Base-by-base conservation (phyloP, 2,113 vertebrate genomes). In the Hippocampus guttulatus region DNA sequence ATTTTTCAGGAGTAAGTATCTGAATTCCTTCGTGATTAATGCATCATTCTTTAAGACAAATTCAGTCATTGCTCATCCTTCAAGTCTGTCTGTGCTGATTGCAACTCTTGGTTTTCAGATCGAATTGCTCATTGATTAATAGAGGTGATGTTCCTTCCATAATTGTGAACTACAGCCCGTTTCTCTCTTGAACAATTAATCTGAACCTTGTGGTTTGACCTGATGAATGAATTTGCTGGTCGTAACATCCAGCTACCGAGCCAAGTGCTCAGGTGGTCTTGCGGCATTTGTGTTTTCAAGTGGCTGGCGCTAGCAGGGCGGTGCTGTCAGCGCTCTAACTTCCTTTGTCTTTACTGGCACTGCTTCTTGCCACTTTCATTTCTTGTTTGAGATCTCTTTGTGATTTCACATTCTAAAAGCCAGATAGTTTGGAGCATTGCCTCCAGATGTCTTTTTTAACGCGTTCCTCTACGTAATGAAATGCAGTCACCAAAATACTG, bases 361-460 rank as follows among this genome's bases (percentile, higher is more conserved):
- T 74, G 41, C 81, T 83, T 79, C 23, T 55, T 30, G 62, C 61
- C 71, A 62, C 82, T 89, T 90, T 90, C 84, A 85, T 65, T 65
- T 65, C 81, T 88, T 89, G 58, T 61, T 61, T 33, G 27, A 33
- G 30, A 12, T 18, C 57, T 75, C 57, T 54, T 54, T 67, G 27
- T 76, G 66, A 54, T 68, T 77, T 66, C 74, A 76, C 69, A 70
- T 63, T 38, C 49, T 43, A 65, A 58, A 40, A 43, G 58, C 45
- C 51, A 68, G 11, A 1, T 45, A n/a, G 54, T 21, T 45, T 60
- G 69, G 5, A 77, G 67, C 27, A 30, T 60, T 2, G 25, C 58
- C 27, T 16, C 16, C 27, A 33, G 15, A n/a, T 10, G 9, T n/a
- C 33, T n/a, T 41, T 20, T 64, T 41, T 21, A 5, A 41, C 33